phyloP scores from a whole-genome alignment of 2,113 vertebrate genomes.

The Vulpes ferrilata region DNA sequence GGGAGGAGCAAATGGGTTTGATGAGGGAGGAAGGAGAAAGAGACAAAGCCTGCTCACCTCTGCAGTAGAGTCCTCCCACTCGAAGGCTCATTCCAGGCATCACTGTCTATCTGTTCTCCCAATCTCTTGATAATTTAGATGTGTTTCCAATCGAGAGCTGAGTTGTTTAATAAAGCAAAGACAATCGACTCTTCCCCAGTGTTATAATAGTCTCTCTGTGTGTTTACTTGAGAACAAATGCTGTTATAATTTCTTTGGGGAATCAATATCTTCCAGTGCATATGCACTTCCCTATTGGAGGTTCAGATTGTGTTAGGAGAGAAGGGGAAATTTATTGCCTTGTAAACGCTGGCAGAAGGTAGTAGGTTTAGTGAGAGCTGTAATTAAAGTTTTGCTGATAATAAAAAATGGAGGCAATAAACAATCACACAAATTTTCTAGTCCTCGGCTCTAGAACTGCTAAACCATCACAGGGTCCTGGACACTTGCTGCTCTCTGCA shows the following conservation, averaged over 20 bases:
- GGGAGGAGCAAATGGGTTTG: not conserved
- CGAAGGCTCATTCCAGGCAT: not conserved
- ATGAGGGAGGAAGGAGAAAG: not conserved
- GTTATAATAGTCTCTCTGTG: constrained; percentile 60
- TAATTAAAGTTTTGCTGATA: constrained; percentile 90
- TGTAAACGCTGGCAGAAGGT: constrained; percentile 86
- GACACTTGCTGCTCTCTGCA: constrained; percentile 52
- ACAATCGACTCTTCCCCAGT: constrained; percentile 69
- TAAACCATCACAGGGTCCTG: constrained; percentile 59
- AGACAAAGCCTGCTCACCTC: not conserved
- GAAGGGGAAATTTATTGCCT: constrained; percentile 85
- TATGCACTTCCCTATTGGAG: constrained; percentile 79
- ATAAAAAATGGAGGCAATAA: constrained; percentile 86
- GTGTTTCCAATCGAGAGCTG: constrained; percentile 67
- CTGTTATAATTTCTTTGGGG: constrained; percentile 85
- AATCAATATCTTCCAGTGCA: constrained; percentile 86
- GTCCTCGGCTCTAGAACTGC: constrained; percentile 48
- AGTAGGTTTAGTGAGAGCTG: constrained; percentile 85
- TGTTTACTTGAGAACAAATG: constrained; percentile 85
- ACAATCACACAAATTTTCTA: constrained; percentile 71
- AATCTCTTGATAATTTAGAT: constrained; percentile 77
- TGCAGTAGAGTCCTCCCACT: not conserved
- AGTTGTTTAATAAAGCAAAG: constrained; percentile 83
- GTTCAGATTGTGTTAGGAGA: constrained; percentile 80
- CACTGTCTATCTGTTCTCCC: constrained; percentile 53